Percentiles rank a stretch among this genome's conserved stretches.
phyloP scores from a whole-genome alignment of 2,797 vertebrate genomes.

The Tragelaphus oryx region DNA sequence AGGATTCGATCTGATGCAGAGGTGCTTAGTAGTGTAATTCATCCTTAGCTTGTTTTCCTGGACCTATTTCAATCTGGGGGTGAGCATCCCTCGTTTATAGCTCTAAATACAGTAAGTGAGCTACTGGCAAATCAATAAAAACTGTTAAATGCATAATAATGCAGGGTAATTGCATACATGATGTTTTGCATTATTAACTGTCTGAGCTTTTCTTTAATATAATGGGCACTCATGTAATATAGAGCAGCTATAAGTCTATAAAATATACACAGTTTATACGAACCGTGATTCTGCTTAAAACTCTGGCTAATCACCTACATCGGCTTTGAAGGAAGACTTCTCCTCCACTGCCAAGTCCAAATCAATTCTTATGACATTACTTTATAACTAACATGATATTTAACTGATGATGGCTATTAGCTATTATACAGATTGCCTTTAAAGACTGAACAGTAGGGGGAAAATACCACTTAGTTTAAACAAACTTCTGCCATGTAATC shows the following conservation, averaged over 20 bases:
- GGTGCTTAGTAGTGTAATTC: constrained; percentile 72
- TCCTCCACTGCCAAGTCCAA: constrained; percentile 82
- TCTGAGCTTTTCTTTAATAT: constrained; percentile 77
- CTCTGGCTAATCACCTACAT: constrained; percentile 74
- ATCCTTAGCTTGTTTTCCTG: constrained; percentile 81
- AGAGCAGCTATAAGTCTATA: constrained; percentile 77
- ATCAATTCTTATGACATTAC: constrained; percentile 98
- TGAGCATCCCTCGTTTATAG: constrained; percentile 79
- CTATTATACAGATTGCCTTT: constrained; percentile 86
- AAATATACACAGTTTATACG: constrained; percentile 75
- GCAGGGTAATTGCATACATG: constrained; percentile 81
- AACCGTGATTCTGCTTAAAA: constrained; percentile 76
- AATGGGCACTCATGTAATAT: constrained; percentile 72
- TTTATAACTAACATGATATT: constrained; percentile 93
- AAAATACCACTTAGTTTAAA: constrained; percentile 90
- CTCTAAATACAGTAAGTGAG: constrained; percentile 79
- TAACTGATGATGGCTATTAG: constrained; percentile 89
- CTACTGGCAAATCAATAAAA: constrained; percentile 83
- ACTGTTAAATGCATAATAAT: constrained; percentile 84
- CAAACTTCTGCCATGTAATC: constrained; percentile 85
- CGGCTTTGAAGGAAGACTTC: constrained; percentile 67
- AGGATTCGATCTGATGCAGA: constrained; percentile 76
- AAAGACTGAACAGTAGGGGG: constrained; percentile 88
- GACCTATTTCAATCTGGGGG: constrained; percentile 75
- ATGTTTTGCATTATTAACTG: constrained; percentile 85